Conservation (phyloP, 2,888 invertebrate genomes). For the Furcula furcula region DNA sequence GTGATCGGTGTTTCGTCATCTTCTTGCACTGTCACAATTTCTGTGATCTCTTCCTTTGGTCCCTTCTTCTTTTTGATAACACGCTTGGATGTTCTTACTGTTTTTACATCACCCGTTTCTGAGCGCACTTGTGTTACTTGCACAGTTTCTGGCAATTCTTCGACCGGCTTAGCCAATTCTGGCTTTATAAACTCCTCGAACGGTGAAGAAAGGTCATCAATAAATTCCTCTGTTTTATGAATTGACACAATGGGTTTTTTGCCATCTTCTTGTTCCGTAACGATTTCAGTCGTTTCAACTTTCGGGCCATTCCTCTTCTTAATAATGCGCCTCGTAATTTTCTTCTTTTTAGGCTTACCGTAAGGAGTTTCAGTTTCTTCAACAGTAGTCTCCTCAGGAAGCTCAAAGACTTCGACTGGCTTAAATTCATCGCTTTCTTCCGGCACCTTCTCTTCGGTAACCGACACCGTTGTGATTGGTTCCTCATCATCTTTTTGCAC, state of each 20-base stretch:
- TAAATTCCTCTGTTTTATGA: constrained; percentile 4
- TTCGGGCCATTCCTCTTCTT: constrained; percentile 30
- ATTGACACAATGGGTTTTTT: constrained; percentile 18
- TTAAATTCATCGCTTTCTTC: constrained; percentile 20
- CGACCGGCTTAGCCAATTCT: neutral
- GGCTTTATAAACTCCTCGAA: neutral
- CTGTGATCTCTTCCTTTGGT: constrained; percentile 3
- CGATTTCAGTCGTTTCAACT: constrained; percentile 34
- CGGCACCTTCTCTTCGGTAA: constrained; percentile 40
- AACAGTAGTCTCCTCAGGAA: constrained; percentile 40
- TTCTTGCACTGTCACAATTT: constrained; percentile 2
- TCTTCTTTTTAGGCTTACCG: constrained; percentile 40
- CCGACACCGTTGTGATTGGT: constrained; percentile 13
- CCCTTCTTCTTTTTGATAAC: constrained; percentile 4
- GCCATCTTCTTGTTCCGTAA: constrained; percentile 43
- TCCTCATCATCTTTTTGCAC: constrained; percentile 16
- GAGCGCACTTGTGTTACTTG: constrained; percentile 11
- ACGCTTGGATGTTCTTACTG: neutral
- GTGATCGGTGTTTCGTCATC: constrained; percentile 9
- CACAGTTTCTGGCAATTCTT: neutral
- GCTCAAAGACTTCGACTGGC: constrained; percentile 45
- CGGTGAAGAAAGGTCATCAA: neutral
- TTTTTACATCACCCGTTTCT: constrained; percentile 20
- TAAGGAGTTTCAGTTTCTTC: constrained; percentile 38
- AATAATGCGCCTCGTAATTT: constrained; percentile 36